Percentiles rank a stretch among this genome's conserved stretches.
Conservation (phyloP, 1,140 invertebrate genomes). For the Drosophila sturtevanti region DNA sequence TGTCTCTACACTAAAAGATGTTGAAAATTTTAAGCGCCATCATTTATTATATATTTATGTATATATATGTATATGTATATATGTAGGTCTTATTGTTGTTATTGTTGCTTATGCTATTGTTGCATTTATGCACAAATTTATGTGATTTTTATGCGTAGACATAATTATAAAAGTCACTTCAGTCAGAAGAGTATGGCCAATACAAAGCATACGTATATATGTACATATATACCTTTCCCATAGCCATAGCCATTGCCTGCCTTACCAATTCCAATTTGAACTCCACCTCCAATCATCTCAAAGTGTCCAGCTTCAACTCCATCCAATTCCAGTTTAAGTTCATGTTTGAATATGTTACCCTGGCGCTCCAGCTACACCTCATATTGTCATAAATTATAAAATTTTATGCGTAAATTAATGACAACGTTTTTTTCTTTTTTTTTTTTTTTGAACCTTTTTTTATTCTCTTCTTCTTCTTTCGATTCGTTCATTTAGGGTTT, state of each 20-base stretch:
- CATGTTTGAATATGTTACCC: slow-evolving; percentile 37
- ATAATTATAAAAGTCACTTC: slow-evolving; percentile 78
- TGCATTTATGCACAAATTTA: slow-evolving; percentile 81
- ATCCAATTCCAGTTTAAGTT: slow-evolving; percentile 27
- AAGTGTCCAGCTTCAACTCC: slow-evolving; percentile 29
- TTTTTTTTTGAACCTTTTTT: slow-evolving; percentile 33
- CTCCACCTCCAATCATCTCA: slow-evolving; percentile 16
- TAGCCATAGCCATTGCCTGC: too few species aligned
- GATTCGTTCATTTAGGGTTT: slow-evolving; percentile 40
- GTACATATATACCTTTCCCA: not conserved
- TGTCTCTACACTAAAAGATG: slow-evolving; percentile 68
- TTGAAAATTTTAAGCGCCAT: slow-evolving; percentile 82
- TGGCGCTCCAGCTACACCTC: slow-evolving; percentile 79
- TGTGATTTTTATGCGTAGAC: slow-evolving; percentile 83
- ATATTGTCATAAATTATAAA: slow-evolving; percentile 82
- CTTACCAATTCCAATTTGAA: not conserved
- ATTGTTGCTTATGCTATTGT: slow-evolving; percentile 51
- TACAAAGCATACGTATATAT: slow-evolving; percentile 1
- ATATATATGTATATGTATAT: slow-evolving; percentile 37
- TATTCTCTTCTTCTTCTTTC: slow-evolving; percentile 15
- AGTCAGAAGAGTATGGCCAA: slow-evolving; percentile 29
- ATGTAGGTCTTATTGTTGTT: slow-evolving; percentile 44
- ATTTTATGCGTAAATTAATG: slow-evolving; percentile 83
- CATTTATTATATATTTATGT: slow-evolving; percentile 78
- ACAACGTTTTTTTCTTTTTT: slow-evolving; percentile 51